phyloP scores from a whole-genome alignment of 2,888 invertebrate genomes.

The Pimpla rufipes region DNA sequence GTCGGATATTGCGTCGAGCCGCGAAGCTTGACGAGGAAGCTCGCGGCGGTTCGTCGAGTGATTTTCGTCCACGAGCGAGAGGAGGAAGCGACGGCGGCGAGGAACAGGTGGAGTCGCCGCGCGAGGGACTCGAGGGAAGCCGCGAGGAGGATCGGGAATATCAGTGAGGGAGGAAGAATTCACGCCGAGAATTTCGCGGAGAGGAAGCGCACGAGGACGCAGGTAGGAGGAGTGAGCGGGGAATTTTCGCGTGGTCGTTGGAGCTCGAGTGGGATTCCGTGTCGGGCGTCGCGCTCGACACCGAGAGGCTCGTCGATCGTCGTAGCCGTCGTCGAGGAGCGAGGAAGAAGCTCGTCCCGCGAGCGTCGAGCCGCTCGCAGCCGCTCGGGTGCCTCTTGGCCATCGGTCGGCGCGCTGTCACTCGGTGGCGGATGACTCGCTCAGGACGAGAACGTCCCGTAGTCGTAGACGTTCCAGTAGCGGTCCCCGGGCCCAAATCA shows the following conservation, averaged over 20 bases:
- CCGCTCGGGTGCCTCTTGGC: background rate
- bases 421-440: conserved; percentile 83
- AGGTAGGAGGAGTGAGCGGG: background rate
- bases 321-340: background rate
- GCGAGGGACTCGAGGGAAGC: conserved; percentile 41
- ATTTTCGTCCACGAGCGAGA: background rate
- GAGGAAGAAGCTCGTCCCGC: background rate
- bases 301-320: background rate
- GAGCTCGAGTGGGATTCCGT: background rate
- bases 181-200: conserved; percentile 10
- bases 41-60: background rate
- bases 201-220: background rate
- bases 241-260: conserved; percentile 4
- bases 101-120: conserved; percentile 20
- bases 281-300: background rate
- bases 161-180: conserved; percentile 42
- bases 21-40: background rate
- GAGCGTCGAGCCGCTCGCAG: conserved; percentile 20
- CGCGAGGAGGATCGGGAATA: conserved; percentile 61
- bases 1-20: background rate
- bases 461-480: conserved; percentile 81
- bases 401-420: conserved; percentile 68
- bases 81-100: background rate
- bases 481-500: conserved; percentile 58
- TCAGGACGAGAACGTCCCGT: conserved; percentile 79